These are phyloP conservation scores for Xestia sexstrigata DNA, from an alignment of 2,888 invertebrate species.

Conservation along the genomic window DNA sequence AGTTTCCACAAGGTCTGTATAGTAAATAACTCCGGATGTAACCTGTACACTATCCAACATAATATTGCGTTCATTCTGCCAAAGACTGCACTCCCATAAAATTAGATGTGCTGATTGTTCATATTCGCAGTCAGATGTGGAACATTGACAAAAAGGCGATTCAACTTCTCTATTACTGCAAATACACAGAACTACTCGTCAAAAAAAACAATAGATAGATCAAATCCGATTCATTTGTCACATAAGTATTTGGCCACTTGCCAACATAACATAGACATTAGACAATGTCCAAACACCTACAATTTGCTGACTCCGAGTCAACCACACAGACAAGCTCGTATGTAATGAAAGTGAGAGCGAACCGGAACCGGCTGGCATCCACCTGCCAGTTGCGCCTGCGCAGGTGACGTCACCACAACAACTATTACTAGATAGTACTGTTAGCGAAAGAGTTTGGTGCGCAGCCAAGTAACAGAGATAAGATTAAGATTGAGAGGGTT, in stretches of 20 bases:
- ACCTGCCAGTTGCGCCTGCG: slow-evolving; percentile 59
- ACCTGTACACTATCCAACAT: too few species aligned
- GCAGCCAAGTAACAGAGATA: too few species aligned
- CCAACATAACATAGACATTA: neutral
- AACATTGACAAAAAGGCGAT: too few species aligned
- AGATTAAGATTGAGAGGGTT: too few species aligned
- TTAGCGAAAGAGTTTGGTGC: slow-evolving; percentile 1
- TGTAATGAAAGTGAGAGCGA: slow-evolving; percentile 68
- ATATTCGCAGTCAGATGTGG: too few species aligned
- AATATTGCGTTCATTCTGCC: too few species aligned
- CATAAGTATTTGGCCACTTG: neutral
- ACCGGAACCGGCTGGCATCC: slow-evolving; percentile 63
- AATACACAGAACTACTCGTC: too few species aligned
- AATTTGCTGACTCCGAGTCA: slow-evolving; percentile 44
- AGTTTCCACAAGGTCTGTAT: too few species aligned
- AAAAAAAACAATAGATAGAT: neutral
- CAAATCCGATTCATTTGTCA: neutral
- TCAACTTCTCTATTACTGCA: too few species aligned
- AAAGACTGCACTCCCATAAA: too few species aligned
- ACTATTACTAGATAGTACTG: slow-evolving; percentile 41
- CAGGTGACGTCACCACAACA: slow-evolving; percentile 57
- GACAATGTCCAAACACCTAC: slow-evolving; percentile 27
- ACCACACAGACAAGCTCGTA: slow-evolving; percentile 43
- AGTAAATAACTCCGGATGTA: too few species aligned
- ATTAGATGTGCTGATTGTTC: too few species aligned